phyloP scores from a whole-genome alignment of 2,113 vertebrate species.

The Gymnobelideus leadbeateri region DNA sequence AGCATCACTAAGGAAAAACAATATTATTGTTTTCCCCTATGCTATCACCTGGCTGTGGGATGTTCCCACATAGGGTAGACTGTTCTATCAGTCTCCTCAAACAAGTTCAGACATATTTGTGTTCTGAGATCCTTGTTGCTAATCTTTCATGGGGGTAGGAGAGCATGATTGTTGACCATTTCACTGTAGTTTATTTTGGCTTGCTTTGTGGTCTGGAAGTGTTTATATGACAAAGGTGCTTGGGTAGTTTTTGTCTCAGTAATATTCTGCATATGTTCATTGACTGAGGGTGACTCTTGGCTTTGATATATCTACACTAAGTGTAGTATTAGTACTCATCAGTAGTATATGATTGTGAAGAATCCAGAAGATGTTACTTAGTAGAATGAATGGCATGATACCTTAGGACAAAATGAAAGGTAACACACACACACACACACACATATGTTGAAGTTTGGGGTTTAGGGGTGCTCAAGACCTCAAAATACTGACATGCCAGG shows the following conservation, averaged over 20 bases:
- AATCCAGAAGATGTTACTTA: not conserved
- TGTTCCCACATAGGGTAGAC: not conserved
- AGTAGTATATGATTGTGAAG: not conserved
- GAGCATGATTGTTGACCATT: not conserved
- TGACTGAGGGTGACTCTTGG: constrained; percentile 2
- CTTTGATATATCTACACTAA: not conserved
- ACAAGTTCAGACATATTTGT: not conserved
- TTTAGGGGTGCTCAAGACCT: no score
- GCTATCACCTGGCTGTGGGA: not conserved
- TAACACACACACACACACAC: no score
- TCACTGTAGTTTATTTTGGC: not conserved
- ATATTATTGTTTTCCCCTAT: not conserved
- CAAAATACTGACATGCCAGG: no score
- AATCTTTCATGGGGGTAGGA: not conserved
- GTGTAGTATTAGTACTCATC: not conserved
- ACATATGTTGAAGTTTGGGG: no score
- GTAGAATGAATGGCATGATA: not conserved
- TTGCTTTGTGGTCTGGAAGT: constrained; percentile 21
- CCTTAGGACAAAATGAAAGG: not conserved
- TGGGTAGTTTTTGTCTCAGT: not conserved
- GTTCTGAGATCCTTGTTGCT: constrained; percentile 19
- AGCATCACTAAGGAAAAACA: not conserved
- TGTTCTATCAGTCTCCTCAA: not conserved
- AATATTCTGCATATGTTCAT: not conserved
- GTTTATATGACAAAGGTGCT: not conserved